These are phyloP conservation scores for Ciconia nigra DNA, from an alignment of 2,797 vertebrate genomes.

Conservation along the genomic window DNA sequence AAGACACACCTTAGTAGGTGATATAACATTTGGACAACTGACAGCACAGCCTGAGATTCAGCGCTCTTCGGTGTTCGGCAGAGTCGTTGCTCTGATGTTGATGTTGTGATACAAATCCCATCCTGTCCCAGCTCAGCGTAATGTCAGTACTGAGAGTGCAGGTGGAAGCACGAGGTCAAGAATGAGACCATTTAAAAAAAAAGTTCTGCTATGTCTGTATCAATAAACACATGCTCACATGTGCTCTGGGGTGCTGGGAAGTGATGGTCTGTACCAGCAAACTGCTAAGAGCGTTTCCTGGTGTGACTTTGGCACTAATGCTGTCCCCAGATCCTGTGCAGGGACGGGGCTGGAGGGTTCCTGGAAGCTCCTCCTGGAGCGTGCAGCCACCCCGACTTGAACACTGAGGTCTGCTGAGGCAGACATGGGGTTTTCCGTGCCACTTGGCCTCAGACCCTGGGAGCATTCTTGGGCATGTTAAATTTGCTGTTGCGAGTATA, in stretches of 20 bases:
- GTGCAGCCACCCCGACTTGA: fast-evolving
- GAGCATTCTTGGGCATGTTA: neutral
- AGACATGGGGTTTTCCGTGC: fast-evolving
- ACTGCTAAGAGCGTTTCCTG: neutral
- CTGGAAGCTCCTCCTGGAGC: neutral
- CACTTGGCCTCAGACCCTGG: neutral
- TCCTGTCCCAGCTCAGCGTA: neutral
- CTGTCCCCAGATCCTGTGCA: neutral
- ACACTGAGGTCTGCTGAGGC: neutral
- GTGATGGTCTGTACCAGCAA: neutral
- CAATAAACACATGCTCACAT: fast-evolving
- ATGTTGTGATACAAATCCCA: neutral
- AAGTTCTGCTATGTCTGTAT: neutral
- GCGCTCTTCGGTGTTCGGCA: neutral
- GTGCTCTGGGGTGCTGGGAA: neutral
- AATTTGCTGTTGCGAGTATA: neutral
- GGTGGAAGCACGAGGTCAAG: neutral
- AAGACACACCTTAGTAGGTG: neutral
- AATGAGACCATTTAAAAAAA: neutral
- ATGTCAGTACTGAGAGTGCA: neutral
- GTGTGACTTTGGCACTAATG: neutral
- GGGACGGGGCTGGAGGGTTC: neutral
- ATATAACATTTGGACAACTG: neutral
- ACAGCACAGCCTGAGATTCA: neutral
- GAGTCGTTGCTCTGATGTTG: neutral